Conservation (phyloP, 2,888 invertebrate species). For the Argyresthia albistria region DNA sequence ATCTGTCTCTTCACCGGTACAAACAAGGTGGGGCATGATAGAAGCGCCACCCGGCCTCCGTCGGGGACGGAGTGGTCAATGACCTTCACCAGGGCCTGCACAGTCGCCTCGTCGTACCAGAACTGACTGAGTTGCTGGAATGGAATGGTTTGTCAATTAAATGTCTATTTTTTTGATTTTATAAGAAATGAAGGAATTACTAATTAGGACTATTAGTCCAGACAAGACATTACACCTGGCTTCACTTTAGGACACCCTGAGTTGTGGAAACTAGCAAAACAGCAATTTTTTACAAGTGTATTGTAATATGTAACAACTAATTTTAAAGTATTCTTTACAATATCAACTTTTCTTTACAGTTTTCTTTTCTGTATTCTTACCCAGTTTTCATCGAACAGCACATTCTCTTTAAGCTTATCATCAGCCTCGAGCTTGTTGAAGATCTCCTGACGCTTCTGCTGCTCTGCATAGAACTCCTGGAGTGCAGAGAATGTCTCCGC, state of each 20-base stretch:
- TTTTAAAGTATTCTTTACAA: too few species aligned
- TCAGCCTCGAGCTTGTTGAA: conserved; percentile 58
- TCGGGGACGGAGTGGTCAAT: conserved; percentile 67
- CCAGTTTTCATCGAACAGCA: conserved; percentile 86
- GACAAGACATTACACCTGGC: too few species aligned
- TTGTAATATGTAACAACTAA: too few species aligned
- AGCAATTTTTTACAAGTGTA: too few species aligned
- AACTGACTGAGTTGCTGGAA: conserved; percentile 96
- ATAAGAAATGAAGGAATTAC: too few species aligned
- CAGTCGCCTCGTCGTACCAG: conserved; percentile 93
- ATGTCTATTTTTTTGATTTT: too few species aligned
- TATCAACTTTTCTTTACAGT: too few species aligned
- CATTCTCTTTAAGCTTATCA: conserved; percentile 52
- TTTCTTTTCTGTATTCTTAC: conserved; percentile 59
- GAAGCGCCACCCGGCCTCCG: conserved; percentile 80
- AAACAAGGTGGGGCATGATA: conserved; percentile 92
- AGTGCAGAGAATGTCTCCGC: conserved; percentile 81
- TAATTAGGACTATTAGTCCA: too few species aligned
- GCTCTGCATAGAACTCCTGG: conserved; percentile 83
- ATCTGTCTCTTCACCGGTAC: conserved; percentile 72
- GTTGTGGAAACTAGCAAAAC: too few species aligned
- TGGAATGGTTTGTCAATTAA: conserved; percentile 6
- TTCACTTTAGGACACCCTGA: too few species aligned
- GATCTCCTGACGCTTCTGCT: conserved; percentile 73
- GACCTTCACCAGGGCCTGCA: conserved; percentile 78